phyloP scores from a whole-genome alignment of 1,140 invertebrate genomes.

The Caerostris darwini region DNA sequence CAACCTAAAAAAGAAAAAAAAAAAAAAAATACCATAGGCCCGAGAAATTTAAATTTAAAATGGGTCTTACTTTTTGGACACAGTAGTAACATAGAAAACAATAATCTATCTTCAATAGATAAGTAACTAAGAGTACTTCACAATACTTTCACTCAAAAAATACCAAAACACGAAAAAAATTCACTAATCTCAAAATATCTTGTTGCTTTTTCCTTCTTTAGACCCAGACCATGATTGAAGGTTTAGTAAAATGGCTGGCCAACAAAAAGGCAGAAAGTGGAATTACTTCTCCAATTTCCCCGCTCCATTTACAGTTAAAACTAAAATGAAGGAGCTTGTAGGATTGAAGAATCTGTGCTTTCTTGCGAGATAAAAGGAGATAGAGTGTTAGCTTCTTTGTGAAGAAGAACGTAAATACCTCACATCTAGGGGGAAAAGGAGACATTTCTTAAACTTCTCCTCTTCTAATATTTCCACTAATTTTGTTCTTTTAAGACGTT shows the following conservation, averaged over 20 bases:
- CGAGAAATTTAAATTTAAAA: too few relatives aligned
- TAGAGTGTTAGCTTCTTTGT: not conserved
- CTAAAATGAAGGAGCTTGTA: not conserved
- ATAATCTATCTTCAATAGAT: too few relatives aligned
- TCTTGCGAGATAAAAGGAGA: not conserved
- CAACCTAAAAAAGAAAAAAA: too few relatives aligned
- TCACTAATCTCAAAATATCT: not conserved
- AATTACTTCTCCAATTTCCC: not conserved
- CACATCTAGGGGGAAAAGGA: not conserved
- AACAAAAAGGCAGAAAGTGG: not conserved
- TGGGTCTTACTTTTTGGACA: too few relatives aligned
- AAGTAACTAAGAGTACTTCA: too few relatives aligned
- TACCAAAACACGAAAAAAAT: not conserved
- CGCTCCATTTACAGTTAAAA: not conserved
- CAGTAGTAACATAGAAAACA: too few relatives aligned
- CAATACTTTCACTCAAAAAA: not conserved
- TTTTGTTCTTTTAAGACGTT: constrained; percentile 5
- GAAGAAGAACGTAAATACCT: not conserved
- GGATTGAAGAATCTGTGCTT: not conserved
- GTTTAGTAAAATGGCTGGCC: not conserved
- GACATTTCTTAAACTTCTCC: not conserved
- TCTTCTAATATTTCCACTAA: not conserved
- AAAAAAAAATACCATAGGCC: too few relatives aligned
- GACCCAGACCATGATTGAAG: not conserved
- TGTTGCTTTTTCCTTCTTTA: not conserved